Conservation (phyloP, 2,113 vertebrate species). For the Sander lucioperca region DNA sequence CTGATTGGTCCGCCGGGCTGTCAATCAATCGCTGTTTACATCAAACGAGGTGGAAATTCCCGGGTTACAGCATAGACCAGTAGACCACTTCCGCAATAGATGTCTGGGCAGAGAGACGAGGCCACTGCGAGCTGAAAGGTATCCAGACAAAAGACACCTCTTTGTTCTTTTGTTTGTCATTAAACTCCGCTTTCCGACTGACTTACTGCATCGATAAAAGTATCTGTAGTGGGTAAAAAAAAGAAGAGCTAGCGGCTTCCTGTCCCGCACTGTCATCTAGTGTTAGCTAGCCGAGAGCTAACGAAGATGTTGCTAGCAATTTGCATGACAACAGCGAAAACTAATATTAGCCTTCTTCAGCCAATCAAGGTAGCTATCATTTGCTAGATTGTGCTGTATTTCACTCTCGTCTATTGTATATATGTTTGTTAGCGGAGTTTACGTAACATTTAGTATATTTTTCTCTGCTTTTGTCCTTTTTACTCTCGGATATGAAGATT, state of each 20-base stretch:
- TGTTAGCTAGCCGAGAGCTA: conserved; percentile 74
- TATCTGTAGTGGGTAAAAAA: not conserved
- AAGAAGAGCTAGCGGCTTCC: conserved; percentile 26
- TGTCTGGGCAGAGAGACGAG: conserved; percentile 75
- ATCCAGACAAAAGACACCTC: conserved; percentile 51
- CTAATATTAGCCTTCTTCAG: conserved; percentile 78
- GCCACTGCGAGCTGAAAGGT: conserved; percentile 78
- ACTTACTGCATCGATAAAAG: conserved; percentile 16
- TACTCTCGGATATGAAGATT: conserved; percentile 34
- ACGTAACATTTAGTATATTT: not conserved
- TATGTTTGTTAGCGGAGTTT: conserved; percentile 19
- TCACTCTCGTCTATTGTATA: conserved; percentile 12
- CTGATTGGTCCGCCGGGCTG: conserved; percentile 69
- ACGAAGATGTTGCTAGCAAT: conserved; percentile 76
- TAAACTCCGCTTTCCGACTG: conserved; percentile 25
- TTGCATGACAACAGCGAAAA: conserved; percentile 85
- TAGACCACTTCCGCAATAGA: conserved; percentile 85
- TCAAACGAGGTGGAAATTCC: conserved; percentile 87
- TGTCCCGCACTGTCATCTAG: conserved; percentile 65
- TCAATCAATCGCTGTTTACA: conserved; percentile 83
- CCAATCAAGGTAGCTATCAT: conserved; percentile 69
- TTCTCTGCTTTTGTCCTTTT: conserved; percentile 30
- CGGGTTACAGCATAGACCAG: conserved; percentile 81
- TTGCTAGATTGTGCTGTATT: conserved; percentile 42
- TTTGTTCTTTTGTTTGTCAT: conserved; percentile 62